Base-by-base conservation (phyloP, 30 jellyfish, hydroid and myxozoan genomes). In the Turritopsis dohrnii region DNA sequence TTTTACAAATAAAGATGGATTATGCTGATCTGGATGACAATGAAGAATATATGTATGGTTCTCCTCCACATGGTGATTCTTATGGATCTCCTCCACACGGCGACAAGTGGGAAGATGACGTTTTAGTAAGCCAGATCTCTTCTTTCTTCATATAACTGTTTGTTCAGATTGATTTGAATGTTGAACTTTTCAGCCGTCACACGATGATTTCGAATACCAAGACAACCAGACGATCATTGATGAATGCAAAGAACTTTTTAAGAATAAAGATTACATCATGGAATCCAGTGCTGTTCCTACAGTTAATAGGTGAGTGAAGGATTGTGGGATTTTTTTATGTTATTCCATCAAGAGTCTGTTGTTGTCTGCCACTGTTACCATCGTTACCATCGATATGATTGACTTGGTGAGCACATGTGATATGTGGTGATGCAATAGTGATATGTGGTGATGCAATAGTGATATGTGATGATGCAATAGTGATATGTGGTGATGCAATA, bases 211-310 rank as follows among this genome's bases (percentile, higher is more conserved):
- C 60, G 88, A 86, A 13, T 81, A 72, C 65, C 95, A 93, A 71
- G 98, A 93, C 66, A 90, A 83, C 7, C 96, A 87, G 21, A 54
- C 84, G 21, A 71, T 74, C 21, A 72, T 93, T 23, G 95, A 93
- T 18, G 98, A 93, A 76, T 93, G 98, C 88, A 88, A 83, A 65
- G 84, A 93, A 79, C 83, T 66, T 8, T 81, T 93, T 54, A 75
- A 86, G 20, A 79, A 88, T 72, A 93, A 93, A 80, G 98, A 93
- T 72, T 87, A 85, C 75, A 88, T 93, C 65, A 93, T 93, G 98
- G 98, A 93, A 66, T 89, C 98, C 72, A 88, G 29, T 41, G 95
- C 86, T 18, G 85, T 79, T 80, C 86, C 86, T 25, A 65, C 53
- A 23, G 91, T 93, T 26, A 69, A 84, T 82, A 88, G 89, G 98